Evolutionary conservation across 1,140 invertebrate species (phyloP).

Genomic region (Paraescarpia echinospica): DNA sequence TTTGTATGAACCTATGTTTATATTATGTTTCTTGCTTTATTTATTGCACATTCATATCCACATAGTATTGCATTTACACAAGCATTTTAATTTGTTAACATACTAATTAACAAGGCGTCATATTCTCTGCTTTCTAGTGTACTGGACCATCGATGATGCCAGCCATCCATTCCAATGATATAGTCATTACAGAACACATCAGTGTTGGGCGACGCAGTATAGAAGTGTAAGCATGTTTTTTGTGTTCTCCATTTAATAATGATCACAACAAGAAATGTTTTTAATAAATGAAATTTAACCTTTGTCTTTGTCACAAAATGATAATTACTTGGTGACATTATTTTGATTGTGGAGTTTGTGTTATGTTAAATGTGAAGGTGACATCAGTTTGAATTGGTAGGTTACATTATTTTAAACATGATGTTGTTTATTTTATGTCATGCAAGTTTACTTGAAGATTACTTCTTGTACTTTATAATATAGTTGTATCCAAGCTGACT

Average conservation of each 20-base stretch:
- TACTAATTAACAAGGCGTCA: not conserved
- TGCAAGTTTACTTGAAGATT: too few species aligned
- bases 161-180: slow-evolving; percentile 76
- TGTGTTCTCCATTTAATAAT: not conserved
- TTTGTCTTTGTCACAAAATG: not conserved
- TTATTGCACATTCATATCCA: not conserved
- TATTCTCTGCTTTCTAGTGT: slow-evolving; percentile 13
- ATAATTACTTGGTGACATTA: too few species aligned
- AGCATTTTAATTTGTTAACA: not conserved
- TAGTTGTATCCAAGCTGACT: too few species aligned
- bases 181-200: slow-evolving; percentile 80
- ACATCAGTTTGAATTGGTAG: too few species aligned
- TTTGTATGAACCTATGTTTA: not conserved
- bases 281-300: not conserved
- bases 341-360: too few species aligned
- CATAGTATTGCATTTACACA: not conserved
- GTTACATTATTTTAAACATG: too few species aligned
- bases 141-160: slow-evolving; percentile 82
- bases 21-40: not conserved
- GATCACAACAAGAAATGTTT: not conserved
- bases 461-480: too few species aligned
- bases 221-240: slow-evolving; percentile 20
- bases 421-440: too few species aligned
- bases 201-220: slow-evolving; percentile 62
- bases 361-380: too few species aligned